Evolutionary conservation across 2,888 invertebrate genomes (phyloP), one percentile per base, ranked within the genome.

Genomic region (Magallana nippona): DNA sequence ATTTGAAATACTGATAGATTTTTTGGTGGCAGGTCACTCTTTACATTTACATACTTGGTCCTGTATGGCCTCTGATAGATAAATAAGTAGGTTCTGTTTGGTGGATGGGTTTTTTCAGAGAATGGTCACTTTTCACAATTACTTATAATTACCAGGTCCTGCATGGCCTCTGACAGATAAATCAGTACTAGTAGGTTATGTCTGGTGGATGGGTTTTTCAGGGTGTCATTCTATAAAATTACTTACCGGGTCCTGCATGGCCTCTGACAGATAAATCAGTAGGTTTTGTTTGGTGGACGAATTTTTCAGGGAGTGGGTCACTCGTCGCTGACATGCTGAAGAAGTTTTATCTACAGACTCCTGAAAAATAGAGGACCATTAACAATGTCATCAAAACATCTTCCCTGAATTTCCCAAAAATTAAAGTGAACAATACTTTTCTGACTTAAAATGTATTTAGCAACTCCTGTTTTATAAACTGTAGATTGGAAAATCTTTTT

Each of bases 341-440:
- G 96, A 96, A 0, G 97, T 96, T 93, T 97, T 97, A 91, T 96
- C 96, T 55, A 94, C 93, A 0, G 96, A 95, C 78, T 88, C 86
- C 92, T 93, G n/a, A 88, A 2, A 56, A 79, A 13, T 13, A 55
- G 19, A 8, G 55, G 11, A 44, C 8, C 44, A 44, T 0, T 8
- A 44, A 44, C 8, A 8, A 5, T 44, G 44, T 44, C n/a, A 44
- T 44, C 44, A 77, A 5, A 13, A 77, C 44, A 32, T 27, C 5
- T n/a, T n/a, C n/a, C n/a, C n/a, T n/a, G n/a, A 19, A 60, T 60
- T 5, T 3, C 17, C 10, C 3, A 17, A n/a, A 19, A 17, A 60
- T 19, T n/a, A n/a, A n/a, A n/a, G n/a, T n/a, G n/a, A n/a, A n/a
- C 19, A n/a, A 44, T 8, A 5, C 10, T 44, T 0, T 44, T 8